Evolutionary conservation across 2,797 vertebrate species (phyloP), one percentile per base, ranked within the genome.

Genomic region (Australoheros facetus): DNA sequence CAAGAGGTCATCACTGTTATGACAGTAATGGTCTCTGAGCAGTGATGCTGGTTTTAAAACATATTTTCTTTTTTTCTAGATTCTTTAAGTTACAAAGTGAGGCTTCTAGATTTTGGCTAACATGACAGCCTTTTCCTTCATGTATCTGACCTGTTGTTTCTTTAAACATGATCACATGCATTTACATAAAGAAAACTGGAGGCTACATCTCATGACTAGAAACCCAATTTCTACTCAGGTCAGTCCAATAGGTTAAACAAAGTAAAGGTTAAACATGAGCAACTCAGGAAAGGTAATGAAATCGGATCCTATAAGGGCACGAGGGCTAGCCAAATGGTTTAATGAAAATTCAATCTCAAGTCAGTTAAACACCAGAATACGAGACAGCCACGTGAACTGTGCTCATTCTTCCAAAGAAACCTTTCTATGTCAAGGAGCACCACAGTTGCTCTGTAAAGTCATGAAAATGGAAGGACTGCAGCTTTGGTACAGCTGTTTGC

Each of bases 171-270:
- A 48, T 77, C 30, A 39, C 16, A 34, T 74, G 17, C 3, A 0
- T n/a, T 3, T 4, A 8, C 3, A 75, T 53, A 77, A 79, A 4
- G 39, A 58, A 55, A 34, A 14, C 7, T 3, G 7, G 17, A 71
- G 4, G 2, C n/a, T 21, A 45, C 1, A 60, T 74, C 71, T 57
- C 32, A 4, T 85, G 78, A 81, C 70, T 21, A 26, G 19, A 74
- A 80, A 78, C 32, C 12, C 54, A 28, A 75, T 83, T 78, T 78
- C 14, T 14, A 17, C 21, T 69, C 76, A 75, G 79, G 72, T 19
- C 51, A 72, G 21, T 26, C 9, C n/a, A 21, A 45, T 12, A 4
- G 13, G 14, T 69, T 1, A 5, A 23, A 60, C 53, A 66, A 62
- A 60, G 51, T 54, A 30, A 39, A 39, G n/a, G 8, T 21, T 21